A percentile compares a stretch with the other conserved stretches of the same genome.
phyloP scores from a whole-genome alignment of 2,113 vertebrate genomes.

The Sisor rabdophorus region DNA sequence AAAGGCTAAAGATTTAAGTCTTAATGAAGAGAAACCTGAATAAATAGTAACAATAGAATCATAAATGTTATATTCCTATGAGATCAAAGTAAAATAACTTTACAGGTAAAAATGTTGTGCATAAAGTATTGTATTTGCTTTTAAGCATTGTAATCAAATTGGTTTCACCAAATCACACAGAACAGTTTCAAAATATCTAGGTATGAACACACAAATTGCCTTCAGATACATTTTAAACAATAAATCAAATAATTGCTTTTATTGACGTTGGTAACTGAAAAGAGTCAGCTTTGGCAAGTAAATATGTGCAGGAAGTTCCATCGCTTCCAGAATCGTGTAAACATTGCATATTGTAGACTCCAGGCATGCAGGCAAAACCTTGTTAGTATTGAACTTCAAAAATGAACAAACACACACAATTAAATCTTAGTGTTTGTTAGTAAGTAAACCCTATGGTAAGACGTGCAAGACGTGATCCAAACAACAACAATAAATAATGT shows the following conservation, averaged over 20 bases:
- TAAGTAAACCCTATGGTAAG: neutral
- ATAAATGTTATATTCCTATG: neutral
- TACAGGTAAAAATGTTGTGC: neutral
- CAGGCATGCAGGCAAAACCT: neutral
- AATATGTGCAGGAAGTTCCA: neutral
- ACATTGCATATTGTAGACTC: neutral
- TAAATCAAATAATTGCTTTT: neutral
- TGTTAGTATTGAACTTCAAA: neutral
- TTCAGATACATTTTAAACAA: neutral
- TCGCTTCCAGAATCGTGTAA: neutral
- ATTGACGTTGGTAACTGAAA: neutral
- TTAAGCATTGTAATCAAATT: neutral
- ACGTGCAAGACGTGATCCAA: neutral
- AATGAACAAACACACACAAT: neutral
- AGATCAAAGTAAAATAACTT: neutral
- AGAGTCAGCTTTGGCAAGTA: neutral
- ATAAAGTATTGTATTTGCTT: slow-evolving; percentile 2
- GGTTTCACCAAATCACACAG: slow-evolving; percentile 2
- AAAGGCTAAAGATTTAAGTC: no score
- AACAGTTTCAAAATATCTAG: neutral
- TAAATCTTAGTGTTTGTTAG: neutral
- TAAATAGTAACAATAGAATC: no score
- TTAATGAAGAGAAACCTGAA: no score
- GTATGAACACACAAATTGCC: neutral
- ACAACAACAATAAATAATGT: neutral